These are phyloP conservation scores for Varecia variegata DNA, from an alignment of 2,797 vertebrate genomes.

Conservation along the genomic window DNA sequence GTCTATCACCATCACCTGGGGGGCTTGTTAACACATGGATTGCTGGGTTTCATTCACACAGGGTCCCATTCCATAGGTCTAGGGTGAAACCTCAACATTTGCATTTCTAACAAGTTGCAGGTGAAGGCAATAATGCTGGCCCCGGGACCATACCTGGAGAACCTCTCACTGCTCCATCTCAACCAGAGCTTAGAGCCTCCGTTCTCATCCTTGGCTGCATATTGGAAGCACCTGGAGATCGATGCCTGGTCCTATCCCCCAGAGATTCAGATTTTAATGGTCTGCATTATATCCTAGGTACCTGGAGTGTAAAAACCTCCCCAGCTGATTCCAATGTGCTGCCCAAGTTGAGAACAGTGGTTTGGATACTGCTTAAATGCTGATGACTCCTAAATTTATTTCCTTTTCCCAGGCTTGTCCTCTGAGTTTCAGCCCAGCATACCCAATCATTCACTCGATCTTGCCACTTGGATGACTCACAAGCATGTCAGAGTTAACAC, in stretches of 20 bases:
- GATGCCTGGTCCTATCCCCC: neutral
- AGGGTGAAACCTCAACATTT: neutral
- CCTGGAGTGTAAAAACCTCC: neutral
- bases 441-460: neutral
- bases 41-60: neutral
- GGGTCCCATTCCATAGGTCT: neutral
- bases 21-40: neutral
- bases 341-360: neutral
- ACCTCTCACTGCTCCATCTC: neutral
- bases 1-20: neutral
- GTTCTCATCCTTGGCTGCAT: neutral
- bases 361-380: neutral
- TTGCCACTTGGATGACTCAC: neutral
- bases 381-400: neutral
- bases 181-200: neutral
- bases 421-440: neutral
- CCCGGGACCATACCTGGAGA: neutral
- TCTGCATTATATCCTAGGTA: neutral
- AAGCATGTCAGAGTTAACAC: neutral
- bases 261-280: neutral
- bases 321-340: neutral
- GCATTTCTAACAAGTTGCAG: neutral
- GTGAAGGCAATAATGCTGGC: neutral
- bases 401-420: neutral
- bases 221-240: neutral